phyloP scores from a whole-genome alignment of 2,113 vertebrate genomes.

The Eira barbara region DNA sequence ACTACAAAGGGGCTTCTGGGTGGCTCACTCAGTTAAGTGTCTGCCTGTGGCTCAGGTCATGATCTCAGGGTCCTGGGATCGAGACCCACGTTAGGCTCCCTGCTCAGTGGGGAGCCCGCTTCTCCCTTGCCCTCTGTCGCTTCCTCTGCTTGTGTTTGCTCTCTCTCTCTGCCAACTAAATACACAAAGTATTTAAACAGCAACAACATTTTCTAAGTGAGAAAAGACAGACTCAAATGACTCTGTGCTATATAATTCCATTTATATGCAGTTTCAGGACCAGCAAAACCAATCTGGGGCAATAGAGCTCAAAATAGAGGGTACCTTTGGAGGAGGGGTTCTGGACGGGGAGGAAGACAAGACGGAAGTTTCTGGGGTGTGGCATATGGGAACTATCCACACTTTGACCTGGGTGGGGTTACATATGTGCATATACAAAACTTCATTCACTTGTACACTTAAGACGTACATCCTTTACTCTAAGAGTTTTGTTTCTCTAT shows the following conservation, averaged over 20 bases:
- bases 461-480: neutral
- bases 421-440: neutral
- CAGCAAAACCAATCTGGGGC: neutral
- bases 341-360: neutral
- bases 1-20: neutral
- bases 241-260: neutral
- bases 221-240: neutral
- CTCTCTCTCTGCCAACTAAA: neutral
- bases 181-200: neutral
- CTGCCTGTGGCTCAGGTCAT: too few relatives aligned
- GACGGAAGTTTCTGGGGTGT: neutral
- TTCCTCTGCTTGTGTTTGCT: neutral
- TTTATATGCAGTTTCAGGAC: neutral
- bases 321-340: too few relatives aligned
- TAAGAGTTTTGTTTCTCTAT: neutral
- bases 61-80: neutral
- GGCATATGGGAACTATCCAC: neutral
- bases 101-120: neutral
- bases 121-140: neutral
- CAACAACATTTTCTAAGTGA: neutral
- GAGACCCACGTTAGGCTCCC: neutral
- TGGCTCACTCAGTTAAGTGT: neutral
- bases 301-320: neutral
- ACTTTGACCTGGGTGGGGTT: neutral
- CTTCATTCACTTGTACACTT: too few relatives aligned